phyloP scores from a whole-genome alignment of 2,888 invertebrate genomes.

The Cephus nigrinus region DNA sequence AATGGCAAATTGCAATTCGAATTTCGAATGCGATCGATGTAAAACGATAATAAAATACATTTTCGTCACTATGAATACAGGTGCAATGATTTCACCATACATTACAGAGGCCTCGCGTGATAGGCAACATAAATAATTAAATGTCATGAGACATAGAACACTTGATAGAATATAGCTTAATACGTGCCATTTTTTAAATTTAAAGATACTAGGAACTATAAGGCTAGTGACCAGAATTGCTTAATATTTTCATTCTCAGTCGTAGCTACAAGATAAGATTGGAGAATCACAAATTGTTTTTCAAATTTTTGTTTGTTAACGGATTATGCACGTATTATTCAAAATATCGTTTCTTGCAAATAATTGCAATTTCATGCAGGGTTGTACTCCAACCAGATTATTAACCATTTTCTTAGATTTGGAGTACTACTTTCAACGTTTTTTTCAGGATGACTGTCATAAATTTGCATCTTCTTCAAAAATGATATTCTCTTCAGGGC shows the following conservation, averaged over 20 bases:
- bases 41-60: conserved; percentile 43
- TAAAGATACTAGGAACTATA: background rate
- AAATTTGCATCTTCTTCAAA: background rate
- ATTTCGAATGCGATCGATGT: conserved; percentile 21
- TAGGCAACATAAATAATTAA: background rate
- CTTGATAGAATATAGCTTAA: background rate
- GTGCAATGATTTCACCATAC: background rate
- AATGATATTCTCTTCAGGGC: background rate
- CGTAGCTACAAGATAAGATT: background rate
- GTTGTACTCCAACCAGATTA: background rate
- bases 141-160: background rate
- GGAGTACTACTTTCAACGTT: background rate
- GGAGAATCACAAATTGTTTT: background rate
- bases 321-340: background rate
- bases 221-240: background rate
- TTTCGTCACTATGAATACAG: conserved; percentile 17
- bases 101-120: background rate
- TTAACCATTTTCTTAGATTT: background rate
- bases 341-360: background rate
- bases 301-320: background rate
- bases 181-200: background rate
- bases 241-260: background rate
- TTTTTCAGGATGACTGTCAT: background rate
- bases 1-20: background rate
- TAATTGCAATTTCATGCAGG: background rate